Percentiles rank a stretch among this genome's conserved stretches.
Conservation (phyloP, 2,888 invertebrate species). For the Nomada fabriciana region DNA sequence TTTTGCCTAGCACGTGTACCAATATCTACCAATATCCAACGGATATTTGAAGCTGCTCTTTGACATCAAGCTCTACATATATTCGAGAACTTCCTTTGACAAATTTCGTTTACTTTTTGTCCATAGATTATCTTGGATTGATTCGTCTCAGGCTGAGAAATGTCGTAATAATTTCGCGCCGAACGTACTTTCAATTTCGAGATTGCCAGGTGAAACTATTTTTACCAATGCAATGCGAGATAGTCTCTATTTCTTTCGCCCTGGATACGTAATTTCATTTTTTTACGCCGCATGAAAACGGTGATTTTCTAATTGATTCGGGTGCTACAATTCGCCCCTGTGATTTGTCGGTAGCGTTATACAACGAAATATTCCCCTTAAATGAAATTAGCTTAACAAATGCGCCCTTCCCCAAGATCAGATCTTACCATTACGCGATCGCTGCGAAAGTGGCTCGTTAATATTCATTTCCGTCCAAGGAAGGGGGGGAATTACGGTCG, state of each 20-base stretch:
- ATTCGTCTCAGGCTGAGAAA: no score
- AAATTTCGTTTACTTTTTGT: no score
- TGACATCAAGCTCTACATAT: no score
- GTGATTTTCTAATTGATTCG: conserved; percentile 8
- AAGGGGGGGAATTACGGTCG: conserved; percentile 37
- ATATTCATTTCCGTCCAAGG: conserved; percentile 58
- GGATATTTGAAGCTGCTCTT: no score
- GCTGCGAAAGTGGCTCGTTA: conserved; percentile 53
- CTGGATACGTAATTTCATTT: no score
- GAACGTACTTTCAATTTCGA: no score
- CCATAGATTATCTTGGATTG: no score
- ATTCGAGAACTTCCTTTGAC: no score
- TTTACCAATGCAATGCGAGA: background rate
- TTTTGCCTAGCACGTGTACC: no score
- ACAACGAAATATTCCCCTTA: conserved; percentile 32
- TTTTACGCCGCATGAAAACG: background rate
- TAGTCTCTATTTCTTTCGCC: background rate
- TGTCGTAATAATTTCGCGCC: no score
- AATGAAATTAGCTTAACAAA: conserved; percentile 56
- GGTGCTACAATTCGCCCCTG: conserved; percentile 19
- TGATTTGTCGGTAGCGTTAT: conserved; percentile 5
- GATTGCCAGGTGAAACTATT: background rate
- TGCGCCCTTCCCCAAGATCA: conserved; percentile 46
- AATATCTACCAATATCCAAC: no score
- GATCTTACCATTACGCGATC: conserved; percentile 55